Evolutionary conservation across 2,888 invertebrate species (phyloP).

Genomic region (Apotomis turbidana): DNA sequence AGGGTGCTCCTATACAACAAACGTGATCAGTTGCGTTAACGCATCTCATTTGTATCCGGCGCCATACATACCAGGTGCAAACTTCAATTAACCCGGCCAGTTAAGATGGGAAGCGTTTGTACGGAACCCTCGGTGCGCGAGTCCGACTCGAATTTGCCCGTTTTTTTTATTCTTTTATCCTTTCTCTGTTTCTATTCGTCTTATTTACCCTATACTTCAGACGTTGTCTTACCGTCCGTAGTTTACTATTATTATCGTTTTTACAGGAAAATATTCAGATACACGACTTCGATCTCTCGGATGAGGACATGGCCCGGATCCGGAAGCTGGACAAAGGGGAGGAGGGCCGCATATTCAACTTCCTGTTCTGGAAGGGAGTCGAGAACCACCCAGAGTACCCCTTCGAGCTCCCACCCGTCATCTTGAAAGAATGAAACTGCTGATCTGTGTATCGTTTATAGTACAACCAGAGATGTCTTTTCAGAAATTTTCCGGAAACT

Average conservation of each 20-base stretch:
- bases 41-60: no score
- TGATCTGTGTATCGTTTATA: neutral
- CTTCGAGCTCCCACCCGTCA: conserved; percentile 65
- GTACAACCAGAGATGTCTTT: no score
- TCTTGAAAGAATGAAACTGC: conserved; percentile 4
- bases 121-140: no score
- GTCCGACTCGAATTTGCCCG: no score
- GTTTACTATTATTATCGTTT: conserved; percentile 28
- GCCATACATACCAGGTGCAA: no score
- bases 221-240: conserved; percentile 6
- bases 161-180: no score
- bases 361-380: conserved; percentile 86
- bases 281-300: conserved; percentile 85
- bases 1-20: no score
- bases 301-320: conserved; percentile 81
- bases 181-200: no score
- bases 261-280: conserved; percentile 86
- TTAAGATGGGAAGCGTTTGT: no score
- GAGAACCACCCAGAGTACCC: conserved; percentile 89
- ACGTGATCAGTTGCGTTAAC: no score
- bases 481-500: no score
- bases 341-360: conserved; percentile 87
- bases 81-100: no score
- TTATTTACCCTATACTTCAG: neutral
- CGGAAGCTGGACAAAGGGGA: conserved; percentile 85